Evolutionary conservation across 2,797 vertebrate genomes (phyloP).

Genomic region (Mycteria americana): DNA sequence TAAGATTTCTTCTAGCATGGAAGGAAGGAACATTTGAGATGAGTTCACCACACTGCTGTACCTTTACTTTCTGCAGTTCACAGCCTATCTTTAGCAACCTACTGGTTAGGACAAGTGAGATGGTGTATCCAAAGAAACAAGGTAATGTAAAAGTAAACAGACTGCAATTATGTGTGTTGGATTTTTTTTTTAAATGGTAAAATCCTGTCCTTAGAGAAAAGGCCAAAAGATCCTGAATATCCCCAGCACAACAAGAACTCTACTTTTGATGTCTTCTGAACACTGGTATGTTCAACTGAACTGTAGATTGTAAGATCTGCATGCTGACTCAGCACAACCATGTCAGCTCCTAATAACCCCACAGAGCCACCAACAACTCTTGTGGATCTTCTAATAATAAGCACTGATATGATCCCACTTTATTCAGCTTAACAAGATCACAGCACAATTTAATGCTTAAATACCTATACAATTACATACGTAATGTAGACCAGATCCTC

Average conservation of each 20-base stretch:
- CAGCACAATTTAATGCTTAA: background rate
- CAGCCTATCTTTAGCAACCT: background rate
- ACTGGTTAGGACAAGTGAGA: background rate
- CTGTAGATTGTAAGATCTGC: background rate
- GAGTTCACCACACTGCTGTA: background rate
- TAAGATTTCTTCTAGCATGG: background rate
- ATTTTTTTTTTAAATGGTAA: background rate
- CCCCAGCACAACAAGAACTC: background rate
- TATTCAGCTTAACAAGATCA: background rate
- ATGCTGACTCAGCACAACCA: background rate
- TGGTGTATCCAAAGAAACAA: background rate
- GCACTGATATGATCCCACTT: background rate
- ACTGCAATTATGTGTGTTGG: background rate
- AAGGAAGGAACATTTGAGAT: background rate
- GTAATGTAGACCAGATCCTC: background rate
- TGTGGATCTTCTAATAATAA: background rate
- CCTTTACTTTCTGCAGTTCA: background rate
- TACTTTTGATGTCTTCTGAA: background rate
- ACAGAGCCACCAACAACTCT: background rate
- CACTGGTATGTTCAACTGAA: fast-evolving
- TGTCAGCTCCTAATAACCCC: background rate
- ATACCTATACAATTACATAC: background rate
- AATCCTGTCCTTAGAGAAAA: background rate
- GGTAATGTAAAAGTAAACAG: background rate
- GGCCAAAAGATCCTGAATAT: background rate